Percentiles rank a stretch among this genome's conserved stretches.
These are phyloP conservation scores for Myripristis murdjan DNA, from an alignment of 2,797 vertebrate species.

Conservation along the genomic window DNA sequence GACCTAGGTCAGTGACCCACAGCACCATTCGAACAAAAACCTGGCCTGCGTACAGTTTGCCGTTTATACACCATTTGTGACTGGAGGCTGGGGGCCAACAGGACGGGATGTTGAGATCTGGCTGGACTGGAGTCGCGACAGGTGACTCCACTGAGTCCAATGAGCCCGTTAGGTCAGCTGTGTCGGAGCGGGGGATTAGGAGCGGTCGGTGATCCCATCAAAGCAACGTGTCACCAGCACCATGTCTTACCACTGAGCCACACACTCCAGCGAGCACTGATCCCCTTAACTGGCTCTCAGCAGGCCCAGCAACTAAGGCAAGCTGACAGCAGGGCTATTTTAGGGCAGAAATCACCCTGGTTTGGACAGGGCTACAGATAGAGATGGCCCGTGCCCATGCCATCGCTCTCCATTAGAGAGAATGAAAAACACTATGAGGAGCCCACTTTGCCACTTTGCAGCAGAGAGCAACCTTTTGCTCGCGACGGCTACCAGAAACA, in stretches of 20 bases:
- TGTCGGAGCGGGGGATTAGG: conserved; percentile 71
- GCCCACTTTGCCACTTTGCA: conserved; percentile 73
- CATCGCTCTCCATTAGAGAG: conserved; percentile 86
- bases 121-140: conserved; percentile 51
- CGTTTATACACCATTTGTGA: conserved; percentile 17
- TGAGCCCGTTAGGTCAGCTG: conserved; percentile 72
- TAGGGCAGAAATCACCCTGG: conserved; percentile 80
- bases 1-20: too few species aligned
- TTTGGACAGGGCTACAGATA: conserved; percentile 72
- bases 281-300: conserved; percentile 84
- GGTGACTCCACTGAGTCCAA: conserved; percentile 47
- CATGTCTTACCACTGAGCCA: conserved; percentile 73
- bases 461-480: conserved; percentile 83
- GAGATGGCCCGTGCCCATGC: conserved; percentile 80
- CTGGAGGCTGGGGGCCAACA: conserved; percentile 36
- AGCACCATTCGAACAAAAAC: conserved; percentile 19
- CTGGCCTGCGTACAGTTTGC: not conserved
- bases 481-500: conserved; percentile 78
- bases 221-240: conserved; percentile 69
- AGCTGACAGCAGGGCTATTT: conserved; percentile 81
- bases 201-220: conserved; percentile 70
- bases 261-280: conserved; percentile 86
- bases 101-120: conserved; percentile 30
- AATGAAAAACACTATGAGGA: conserved; percentile 83
- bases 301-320: conserved; percentile 65